These are phyloP conservation scores for Folsomia manolachei DNA, from an alignment of 2,888 invertebrate genomes.

Conservation along the genomic window DNA sequence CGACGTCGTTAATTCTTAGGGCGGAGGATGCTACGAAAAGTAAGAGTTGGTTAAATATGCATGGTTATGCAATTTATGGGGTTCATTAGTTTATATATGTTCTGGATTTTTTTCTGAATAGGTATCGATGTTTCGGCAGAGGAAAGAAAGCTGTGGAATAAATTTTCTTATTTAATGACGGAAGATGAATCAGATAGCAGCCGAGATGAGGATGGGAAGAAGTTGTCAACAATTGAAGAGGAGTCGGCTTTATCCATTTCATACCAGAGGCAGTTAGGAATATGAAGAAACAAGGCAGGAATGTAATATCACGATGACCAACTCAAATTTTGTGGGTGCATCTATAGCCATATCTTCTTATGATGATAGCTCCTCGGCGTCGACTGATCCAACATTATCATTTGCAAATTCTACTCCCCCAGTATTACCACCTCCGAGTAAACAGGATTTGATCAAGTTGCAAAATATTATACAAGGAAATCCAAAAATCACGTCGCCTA, in stretches of 20 bases:
- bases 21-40: background rate
- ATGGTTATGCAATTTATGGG: background rate
- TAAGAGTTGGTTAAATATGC: background rate
- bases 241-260: slow-evolving; percentile 19
- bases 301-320: background rate
- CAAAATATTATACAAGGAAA: slow-evolving; percentile 26
- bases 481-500: background rate
- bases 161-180: slow-evolving; percentile 28
- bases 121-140: background rate
- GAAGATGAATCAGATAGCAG: slow-evolving; percentile 30
- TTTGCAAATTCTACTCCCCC: slow-evolving; percentile 29
- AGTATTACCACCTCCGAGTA: slow-evolving; percentile 28
- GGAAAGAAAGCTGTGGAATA: background rate
- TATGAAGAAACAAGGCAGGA: background rate
- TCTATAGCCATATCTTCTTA: background rate
- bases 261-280: background rate
- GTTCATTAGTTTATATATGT: too few relatives aligned
- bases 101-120: background rate
- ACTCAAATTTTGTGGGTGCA: background rate
- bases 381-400: background rate
- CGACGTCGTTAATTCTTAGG: background rate
- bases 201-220: slow-evolving; percentile 10
- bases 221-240: slow-evolving; percentile 34
- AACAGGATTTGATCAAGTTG: slow-evolving; percentile 28
- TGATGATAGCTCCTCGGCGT: background rate